Evolutionary conservation across 2,888 invertebrate species (phyloP).

Genomic region (Folsomia candida): DNA sequence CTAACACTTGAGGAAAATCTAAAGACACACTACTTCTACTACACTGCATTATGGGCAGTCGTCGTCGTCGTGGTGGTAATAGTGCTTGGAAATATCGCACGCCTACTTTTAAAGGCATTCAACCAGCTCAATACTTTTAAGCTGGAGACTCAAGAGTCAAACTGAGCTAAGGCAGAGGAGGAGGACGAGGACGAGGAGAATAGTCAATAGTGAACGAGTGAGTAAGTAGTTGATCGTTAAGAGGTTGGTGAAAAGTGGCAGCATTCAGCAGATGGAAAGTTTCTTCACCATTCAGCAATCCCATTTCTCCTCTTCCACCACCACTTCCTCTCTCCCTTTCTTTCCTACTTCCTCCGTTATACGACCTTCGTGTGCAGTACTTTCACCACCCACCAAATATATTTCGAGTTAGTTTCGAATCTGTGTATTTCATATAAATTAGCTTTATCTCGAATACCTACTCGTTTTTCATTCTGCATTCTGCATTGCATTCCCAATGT

Average conservation of each 20-base stretch:
- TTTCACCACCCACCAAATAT: too few species aligned
- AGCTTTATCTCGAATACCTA: too few species aligned
- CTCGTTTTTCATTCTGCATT: too few species aligned
- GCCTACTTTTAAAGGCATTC: background rate
- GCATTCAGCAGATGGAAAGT: conserved; percentile 11
- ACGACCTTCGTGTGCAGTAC: too few species aligned
- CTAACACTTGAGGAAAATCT: background rate
- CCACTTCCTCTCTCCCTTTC: background rate
- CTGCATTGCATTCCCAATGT: too few species aligned
- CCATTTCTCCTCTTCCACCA: background rate
- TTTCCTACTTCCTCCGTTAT: too few species aligned
- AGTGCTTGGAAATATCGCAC: background rate
- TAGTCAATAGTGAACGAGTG: conserved; percentile 2
- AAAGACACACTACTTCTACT: background rate
- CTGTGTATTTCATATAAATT: too few species aligned
- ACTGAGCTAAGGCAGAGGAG: too few species aligned
- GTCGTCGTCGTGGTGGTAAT: too few species aligned
- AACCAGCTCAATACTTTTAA: background rate
- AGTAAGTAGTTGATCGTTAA: conserved; percentile 8
- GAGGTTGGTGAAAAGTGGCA: conserved; percentile 6
- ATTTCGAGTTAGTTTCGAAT: too few species aligned
- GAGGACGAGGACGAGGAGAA: background rate
- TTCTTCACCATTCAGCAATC: background rate
- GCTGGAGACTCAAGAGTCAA: background rate
- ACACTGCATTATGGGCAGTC: background rate